Conservation (phyloP, 2,888 invertebrate species). For the Drosophila kuntzei region DNA sequence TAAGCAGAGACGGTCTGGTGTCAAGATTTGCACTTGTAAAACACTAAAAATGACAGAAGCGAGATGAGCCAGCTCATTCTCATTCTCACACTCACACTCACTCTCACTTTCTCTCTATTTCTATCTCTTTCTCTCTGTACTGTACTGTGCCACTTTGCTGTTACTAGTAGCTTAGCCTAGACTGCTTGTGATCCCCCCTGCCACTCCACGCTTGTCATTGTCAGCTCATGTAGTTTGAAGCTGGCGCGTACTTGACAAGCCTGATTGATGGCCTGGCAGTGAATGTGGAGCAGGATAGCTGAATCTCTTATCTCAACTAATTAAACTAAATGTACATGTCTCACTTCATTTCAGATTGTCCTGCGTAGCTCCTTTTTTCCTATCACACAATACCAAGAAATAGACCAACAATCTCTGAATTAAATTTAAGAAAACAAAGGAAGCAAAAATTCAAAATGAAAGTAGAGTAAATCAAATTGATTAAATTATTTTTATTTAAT, state of each 20-base stretch:
- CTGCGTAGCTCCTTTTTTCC: too few relatives aligned
- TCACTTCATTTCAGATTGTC: slow-evolving; percentile 34
- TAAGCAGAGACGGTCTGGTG: slow-evolving; percentile 44
- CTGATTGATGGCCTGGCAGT: slow-evolving; percentile 68
- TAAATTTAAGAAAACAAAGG: too few relatives aligned
- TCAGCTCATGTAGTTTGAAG: slow-evolving; percentile 75
- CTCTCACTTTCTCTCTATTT: too few relatives aligned
- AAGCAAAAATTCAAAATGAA: too few relatives aligned
- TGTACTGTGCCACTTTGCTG: slow-evolving; percentile 21
- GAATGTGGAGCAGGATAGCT: slow-evolving; percentile 20
- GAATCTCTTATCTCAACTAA: slow-evolving; percentile 62
- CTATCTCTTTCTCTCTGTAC: not conserved
- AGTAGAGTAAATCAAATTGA: too few relatives aligned
- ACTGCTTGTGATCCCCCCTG: slow-evolving; percentile 20
- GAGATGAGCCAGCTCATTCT: slow-evolving; percentile 4
- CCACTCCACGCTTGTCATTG: slow-evolving; percentile 75
- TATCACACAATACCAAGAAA: too few relatives aligned
- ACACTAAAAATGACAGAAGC: slow-evolving; percentile 66
- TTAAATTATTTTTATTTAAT: too few relatives aligned
- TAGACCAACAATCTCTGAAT: too few relatives aligned
- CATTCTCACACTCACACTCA: not conserved
- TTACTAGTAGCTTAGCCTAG: slow-evolving; percentile 19
- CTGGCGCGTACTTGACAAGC: slow-evolving; percentile 75
- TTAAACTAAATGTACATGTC: slow-evolving; percentile 68
- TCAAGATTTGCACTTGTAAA: slow-evolving; percentile 75